Evolutionary conservation across 2,113 vertebrate species (phyloP).

Genomic region (Synodontis membranacea): DNA sequence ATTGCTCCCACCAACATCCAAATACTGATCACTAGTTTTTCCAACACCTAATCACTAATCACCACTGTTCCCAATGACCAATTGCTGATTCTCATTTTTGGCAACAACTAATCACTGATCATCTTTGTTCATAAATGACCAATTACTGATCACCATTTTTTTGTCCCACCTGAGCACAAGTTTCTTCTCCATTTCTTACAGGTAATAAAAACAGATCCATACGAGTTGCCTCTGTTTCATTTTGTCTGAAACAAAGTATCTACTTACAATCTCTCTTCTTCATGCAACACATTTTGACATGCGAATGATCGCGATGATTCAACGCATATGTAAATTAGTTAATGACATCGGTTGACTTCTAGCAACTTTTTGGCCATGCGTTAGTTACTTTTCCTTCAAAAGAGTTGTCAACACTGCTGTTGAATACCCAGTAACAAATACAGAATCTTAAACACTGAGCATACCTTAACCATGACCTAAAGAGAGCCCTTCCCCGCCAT

Average conservation of each 20-base stretch:
- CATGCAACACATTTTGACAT: not conserved
- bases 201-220: not conserved
- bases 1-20: not conserved
- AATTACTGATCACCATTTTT: not conserved
- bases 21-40: not conserved
- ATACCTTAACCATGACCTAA: not conserved
- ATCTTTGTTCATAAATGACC: not conserved
- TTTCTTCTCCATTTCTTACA: not conserved
- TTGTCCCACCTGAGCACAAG: not conserved
- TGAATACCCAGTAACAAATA: not conserved
- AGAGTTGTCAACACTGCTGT: not conserved
- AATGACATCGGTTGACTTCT: not conserved
- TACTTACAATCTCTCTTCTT: not conserved
- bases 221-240: not conserved
- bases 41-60: not conserved
- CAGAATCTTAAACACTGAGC: not conserved
- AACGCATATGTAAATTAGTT: not conserved
- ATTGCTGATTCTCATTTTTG: not conserved
- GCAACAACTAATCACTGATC: not conserved
- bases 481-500: not conserved
- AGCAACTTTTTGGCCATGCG: not conserved
- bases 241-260: not conserved
- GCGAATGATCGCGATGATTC: not conserved
- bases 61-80: not conserved
- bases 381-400: not conserved